Conservation (phyloP, 2,113 vertebrate species). For the Chlamydotis undulata region DNA sequence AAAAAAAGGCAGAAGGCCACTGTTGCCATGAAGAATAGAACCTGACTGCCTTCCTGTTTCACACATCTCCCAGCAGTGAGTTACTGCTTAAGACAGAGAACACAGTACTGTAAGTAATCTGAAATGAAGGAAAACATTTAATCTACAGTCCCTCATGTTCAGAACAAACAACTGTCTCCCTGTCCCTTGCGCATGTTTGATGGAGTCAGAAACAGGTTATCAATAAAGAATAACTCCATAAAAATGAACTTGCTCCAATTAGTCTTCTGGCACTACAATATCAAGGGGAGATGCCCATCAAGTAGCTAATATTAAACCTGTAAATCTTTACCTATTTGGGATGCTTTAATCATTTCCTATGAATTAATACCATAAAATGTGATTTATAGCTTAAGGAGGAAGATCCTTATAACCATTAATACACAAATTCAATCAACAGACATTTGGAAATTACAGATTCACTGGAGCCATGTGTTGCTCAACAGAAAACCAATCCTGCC, state of each 20-base stretch:
- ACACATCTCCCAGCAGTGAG: not conserved
- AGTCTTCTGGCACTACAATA: slow-evolving; percentile 6
- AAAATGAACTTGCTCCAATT: slow-evolving; percentile 31
- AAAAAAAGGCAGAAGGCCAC: not conserved
- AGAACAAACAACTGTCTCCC: slow-evolving; percentile 10
- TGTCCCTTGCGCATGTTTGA: not conserved
- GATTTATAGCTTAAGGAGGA: slow-evolving; percentile 55
- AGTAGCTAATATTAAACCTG: slow-evolving; percentile 58
- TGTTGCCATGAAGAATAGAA: not conserved
- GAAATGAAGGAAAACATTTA: slow-evolving; percentile 33
- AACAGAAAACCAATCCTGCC: not conserved
- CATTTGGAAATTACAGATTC: slow-evolving; percentile 44
- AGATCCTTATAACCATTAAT: slow-evolving; percentile 60
- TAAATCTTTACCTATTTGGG: slow-evolving; percentile 63
- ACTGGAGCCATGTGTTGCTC: not conserved
- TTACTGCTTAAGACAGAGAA: not conserved
- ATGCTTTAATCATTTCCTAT: slow-evolving; percentile 45
- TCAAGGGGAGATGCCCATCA: slow-evolving; percentile 45
- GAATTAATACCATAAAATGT: slow-evolving; percentile 61
- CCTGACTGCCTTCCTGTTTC: not conserved
- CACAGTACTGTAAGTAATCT: not conserved
- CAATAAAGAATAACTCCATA: slow-evolving; percentile 52
- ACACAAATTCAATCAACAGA: slow-evolving; percentile 60
- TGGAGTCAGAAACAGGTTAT: slow-evolving; percentile 9
- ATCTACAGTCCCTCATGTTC: not conserved